phyloP scores from a whole-genome alignment of 2,888 invertebrate genomes.

The Ornithoptera alexandrae region DNA sequence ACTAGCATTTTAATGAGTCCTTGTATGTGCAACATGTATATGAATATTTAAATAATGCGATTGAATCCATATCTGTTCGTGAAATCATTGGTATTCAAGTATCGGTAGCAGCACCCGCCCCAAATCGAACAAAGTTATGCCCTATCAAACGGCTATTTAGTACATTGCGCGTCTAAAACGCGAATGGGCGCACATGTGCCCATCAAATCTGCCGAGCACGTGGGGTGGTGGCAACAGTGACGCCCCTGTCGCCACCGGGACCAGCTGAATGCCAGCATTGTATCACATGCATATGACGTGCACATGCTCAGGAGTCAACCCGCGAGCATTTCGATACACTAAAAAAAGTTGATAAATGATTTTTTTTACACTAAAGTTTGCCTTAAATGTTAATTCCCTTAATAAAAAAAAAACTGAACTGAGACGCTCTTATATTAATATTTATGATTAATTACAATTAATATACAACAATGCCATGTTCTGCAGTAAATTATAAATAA shows the following conservation, averaged over 20 bases:
- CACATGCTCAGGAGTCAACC: conserved; percentile 36
- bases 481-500: no score
- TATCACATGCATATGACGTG: conserved; percentile 62
- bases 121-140: conserved; percentile 33
- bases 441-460: neutral
- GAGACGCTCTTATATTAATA: no score
- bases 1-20: no score
- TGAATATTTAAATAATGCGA: neutral
- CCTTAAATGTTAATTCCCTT: neutral
- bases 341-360: neutral
- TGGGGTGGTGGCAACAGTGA: conserved; percentile 47
- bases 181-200: conserved; percentile 46
- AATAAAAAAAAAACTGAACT: neutral
- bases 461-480: neutral
- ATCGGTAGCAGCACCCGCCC: neutral
- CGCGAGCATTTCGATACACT: neutral
- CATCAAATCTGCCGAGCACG: conserved; percentile 64
- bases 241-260: conserved; percentile 44
- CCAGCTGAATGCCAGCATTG: conserved; percentile 65
- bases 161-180: conserved; percentile 31
- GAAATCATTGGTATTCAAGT: neutral
- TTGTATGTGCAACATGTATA: neutral
- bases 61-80: neutral
- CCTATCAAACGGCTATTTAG: conserved; percentile 38
- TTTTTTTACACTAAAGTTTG: neutral